Base-by-base conservation (phyloP, 2,888 invertebrate genomes). In the Andrena bucephala region DNA sequence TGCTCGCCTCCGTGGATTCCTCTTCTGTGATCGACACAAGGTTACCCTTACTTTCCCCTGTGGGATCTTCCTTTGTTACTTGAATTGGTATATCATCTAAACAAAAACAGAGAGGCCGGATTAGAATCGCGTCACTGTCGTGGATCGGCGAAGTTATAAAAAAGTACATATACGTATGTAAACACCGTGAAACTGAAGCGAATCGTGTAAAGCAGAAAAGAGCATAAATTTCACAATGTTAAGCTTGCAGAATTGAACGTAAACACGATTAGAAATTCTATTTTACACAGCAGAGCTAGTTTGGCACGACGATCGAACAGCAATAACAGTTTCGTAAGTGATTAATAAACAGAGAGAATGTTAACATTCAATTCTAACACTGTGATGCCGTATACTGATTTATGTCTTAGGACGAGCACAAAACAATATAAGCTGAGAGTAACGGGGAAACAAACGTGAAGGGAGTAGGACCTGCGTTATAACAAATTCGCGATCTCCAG, bases 61-160 rank as follows among this genome's bases (percentile, higher is more conserved):
- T 90, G 10, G 95, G 94, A 76, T 95, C 95, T 65, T 95, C 96
- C 91, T 96, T 96, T 13, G 95, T 96, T 66, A 96, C 96, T 95
- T 97, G 97, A 91, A 98, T 98, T 65, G 98, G 98, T 94, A 98
- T 98, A 94, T 98, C 98, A 95, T 98, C 98, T 97, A 95, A 75
- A 95, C 82, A 84, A 71, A 77, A 29, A 48, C 1, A 50, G 50
- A 73, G 60, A 16, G 27, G 7, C 65, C 36, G 65, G 29, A 57
- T 68, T 72, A 59, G 48, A 33, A 33, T 20, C 3, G 52, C 48
- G 57, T 65, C 48, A 68, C 24, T 57, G 1, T 42, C 24, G 57
- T 0, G 7, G 4, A 8, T n/a, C 27, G 16, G 24, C 0, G 36
- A 66, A 50, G 2, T 1, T 31, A 59, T 48, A 24, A 10, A 20